Percentiles rank a stretch among this genome's conserved stretches.
phyloP scores from a whole-genome alignment of 1,140 invertebrate species.

The Zophobas morio region DNA sequence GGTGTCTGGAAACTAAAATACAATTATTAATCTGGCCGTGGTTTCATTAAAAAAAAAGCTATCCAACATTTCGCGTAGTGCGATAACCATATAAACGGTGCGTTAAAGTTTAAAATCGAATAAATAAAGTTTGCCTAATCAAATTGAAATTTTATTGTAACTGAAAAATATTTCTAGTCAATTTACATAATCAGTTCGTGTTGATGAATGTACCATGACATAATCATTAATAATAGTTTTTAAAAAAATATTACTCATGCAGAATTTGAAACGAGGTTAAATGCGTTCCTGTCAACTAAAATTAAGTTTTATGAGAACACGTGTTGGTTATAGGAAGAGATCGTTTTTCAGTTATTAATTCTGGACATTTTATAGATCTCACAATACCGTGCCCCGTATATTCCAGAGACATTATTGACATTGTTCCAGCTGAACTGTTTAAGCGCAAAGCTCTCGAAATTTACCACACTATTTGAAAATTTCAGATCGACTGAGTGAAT shows the following conservation, averaged over 20 bases:
- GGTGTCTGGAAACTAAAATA: too few species aligned
- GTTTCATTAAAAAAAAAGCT: too few species aligned
- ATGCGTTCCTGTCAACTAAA: slow-evolving; percentile 45
- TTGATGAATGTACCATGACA: slow-evolving; percentile 23
- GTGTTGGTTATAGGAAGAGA: slow-evolving; percentile 31
- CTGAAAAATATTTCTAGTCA: not conserved
- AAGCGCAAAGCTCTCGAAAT: slow-evolving; percentile 1
- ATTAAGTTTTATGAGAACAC: slow-evolving; percentile 46
- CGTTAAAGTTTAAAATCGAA: too few species aligned
- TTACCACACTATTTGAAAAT: slow-evolving; percentile 28
- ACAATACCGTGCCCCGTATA: not conserved
- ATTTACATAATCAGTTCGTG: slow-evolving; percentile 33
- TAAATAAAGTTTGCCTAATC: slow-evolving; percentile 8
- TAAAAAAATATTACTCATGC: slow-evolving; percentile 43
- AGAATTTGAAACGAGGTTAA: slow-evolving; percentile 44
- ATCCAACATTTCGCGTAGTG: too few species aligned
- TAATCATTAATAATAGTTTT: slow-evolving; percentile 40
- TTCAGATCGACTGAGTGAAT: slow-evolving; percentile 19
- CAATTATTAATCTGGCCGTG: too few species aligned
- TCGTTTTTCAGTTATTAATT: slow-evolving; percentile 41
- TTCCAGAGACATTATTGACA: slow-evolving; percentile 2
- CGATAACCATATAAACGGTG: too few species aligned
- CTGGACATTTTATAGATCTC: slow-evolving; percentile 31
- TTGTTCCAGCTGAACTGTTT: not conserved
- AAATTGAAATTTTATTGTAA: not conserved